Conservation (phyloP, 2,888 invertebrate species). For the Tillus elongatus region DNA sequence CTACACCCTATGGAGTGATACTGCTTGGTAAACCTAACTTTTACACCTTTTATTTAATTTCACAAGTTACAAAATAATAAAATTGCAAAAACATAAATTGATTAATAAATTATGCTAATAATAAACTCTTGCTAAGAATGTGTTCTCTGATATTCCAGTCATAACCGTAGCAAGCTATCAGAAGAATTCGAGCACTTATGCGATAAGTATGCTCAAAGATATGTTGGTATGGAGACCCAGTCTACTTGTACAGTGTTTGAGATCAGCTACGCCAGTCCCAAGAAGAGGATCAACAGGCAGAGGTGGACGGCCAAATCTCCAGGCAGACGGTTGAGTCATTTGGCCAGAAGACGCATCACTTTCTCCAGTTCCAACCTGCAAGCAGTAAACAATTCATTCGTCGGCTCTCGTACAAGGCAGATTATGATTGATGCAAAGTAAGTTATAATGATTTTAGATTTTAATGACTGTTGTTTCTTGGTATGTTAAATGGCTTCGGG, state of each 20-base stretch:
- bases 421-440: constrained; percentile 60
- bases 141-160: constrained; percentile 45
- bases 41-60: no score
- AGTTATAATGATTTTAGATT: constrained; percentile 19
- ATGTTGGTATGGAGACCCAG: constrained; percentile 66
- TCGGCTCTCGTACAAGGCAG: constrained; percentile 43
- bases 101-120: no score
- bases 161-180: constrained; percentile 58
- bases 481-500: no score
- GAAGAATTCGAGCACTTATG: constrained; percentile 63
- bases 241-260: constrained; percentile 56
- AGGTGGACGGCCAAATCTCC: constrained; percentile 54
- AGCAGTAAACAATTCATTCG: constrained; percentile 35
- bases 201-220: constrained; percentile 58
- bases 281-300: constrained; percentile 46
- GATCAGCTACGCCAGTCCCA: constrained; percentile 50
- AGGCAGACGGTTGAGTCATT: constrained; percentile 65
- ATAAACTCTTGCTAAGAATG: constrained; percentile 3
- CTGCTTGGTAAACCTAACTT: no score
- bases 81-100: no score
- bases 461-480: constrained; percentile 8
- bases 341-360: constrained; percentile 64
- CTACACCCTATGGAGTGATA: no score
- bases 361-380: constrained; percentile 64
- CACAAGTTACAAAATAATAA: no score